phyloP scores from a whole-genome alignment of 2,113 vertebrate species.

The Zosterops hypoxanthus region DNA sequence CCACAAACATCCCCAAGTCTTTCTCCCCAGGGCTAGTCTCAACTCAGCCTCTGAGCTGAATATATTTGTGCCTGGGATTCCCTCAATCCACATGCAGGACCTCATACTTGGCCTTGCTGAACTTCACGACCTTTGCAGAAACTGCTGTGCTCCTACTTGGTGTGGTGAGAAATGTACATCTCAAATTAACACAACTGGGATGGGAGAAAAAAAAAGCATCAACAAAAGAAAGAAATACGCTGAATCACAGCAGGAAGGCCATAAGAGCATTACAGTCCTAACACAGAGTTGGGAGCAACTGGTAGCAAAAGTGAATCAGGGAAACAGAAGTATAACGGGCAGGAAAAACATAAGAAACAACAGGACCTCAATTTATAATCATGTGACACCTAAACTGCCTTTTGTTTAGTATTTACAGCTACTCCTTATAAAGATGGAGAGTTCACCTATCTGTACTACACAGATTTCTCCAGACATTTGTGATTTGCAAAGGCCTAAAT shows the following conservation, averaged over 20 bases:
- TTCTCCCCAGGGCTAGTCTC: not conserved
- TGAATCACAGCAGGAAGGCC: not conserved
- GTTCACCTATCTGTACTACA: not conserved
- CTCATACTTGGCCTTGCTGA: not conserved
- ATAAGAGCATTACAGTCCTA: not conserved
- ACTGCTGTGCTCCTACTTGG: not conserved
- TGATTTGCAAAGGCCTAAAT: not conserved
- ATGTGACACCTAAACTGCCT: not conserved
- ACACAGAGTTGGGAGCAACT: not conserved
- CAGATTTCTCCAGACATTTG: not conserved
- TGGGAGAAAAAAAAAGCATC: not conserved
- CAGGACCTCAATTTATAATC: not conserved
- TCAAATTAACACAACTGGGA: not conserved
- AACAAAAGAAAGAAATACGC: not conserved
- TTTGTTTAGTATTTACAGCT: not conserved
- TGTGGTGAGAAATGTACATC: not conserved
- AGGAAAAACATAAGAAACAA: not conserved
- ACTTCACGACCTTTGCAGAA: not conserved
- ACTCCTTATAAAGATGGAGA: not conserved
- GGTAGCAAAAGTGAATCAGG: not conserved
- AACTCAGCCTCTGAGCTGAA: fast-evolving
- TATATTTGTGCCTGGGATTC: not conserved
- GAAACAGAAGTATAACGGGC: not conserved
- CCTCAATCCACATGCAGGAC: not conserved
- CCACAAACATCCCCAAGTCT: not conserved